Base-by-base conservation (phyloP, 1,140 invertebrate genomes). In the honey bee (Apis mellifera) region DNA sequence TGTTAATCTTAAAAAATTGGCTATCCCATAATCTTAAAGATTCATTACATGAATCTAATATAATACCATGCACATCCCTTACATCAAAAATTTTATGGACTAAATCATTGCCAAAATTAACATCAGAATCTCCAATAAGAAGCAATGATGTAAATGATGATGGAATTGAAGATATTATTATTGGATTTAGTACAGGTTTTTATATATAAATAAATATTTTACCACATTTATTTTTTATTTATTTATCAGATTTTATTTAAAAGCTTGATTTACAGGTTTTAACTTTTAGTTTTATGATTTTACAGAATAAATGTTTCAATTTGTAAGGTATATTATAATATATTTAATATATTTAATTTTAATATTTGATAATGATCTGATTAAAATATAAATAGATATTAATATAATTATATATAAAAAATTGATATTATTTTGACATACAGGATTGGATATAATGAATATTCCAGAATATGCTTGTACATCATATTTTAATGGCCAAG, bases 101-200 rank as follows among this genome's bases (percentile, higher is more conserved):
- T 0, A 94, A 95, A 81, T 96, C 96, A 64, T 95, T 98, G 89
- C 96, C 97, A 17, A 96, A 97, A 90, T 93, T 98, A 19, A 96
- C 96, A 55, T 97, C 97, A 13, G 97, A 98, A 93, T 96, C 97
- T 57, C 95, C 97, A 1, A 93, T 98, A 64, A 94, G 96, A 84
- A 94, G 96, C 68, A 93, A 96, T 48, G 97, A 98, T 93, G 95
- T 98, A 0, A 97, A 98, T 93, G 90, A 93, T 13, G 97, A 98
- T 94, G 95, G 95, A 52, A 89, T 97, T 32, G 94, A 96, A 55
- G 97, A 98, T 93, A 95, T 98, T 59, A 95, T 98, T 72, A 94
- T 98, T 68, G 97, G 97, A 84, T 98, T 97, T 92, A 97, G 96
- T 66, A 97, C 97, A 93, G 97, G 97, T 97, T 82, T 11, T 70